Base-by-base conservation (phyloP, 2,888 invertebrate species). In the Kryphioiulus occultus region DNA sequence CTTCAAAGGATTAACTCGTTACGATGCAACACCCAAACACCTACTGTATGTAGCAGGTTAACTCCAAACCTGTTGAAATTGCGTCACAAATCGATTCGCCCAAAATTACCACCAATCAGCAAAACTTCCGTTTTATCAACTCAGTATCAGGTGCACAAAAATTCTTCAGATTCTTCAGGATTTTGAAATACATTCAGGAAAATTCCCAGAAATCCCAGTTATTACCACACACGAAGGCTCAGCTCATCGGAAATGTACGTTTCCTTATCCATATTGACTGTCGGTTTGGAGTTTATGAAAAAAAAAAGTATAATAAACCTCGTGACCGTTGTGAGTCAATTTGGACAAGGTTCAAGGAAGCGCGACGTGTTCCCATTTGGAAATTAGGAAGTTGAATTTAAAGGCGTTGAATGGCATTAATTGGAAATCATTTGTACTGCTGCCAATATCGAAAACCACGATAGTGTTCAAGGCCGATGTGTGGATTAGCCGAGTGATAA, bases 281-380 rank as follows among this genome's bases (percentile, higher is more conserved):
- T 78, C 17, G 30, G 30, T n/a, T 78, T 32, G 15, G 17, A 12
- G 10, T 78, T 30, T 35, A 4, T 35, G 44, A 15, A 44, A 44
- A 0, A 44, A 44, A 9, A 44, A 44, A 4, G 44, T 9, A 44
- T 2, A 53, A 53, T 10, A 53, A 78, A 78, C 30, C 78, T 78
- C 78, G 10, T 78, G 78, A 78, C n/a, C 78, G 15, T 12, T 30
- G 30, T 78, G 78, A 78, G 78, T 78, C 78, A 78, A 26, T 15
- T 3, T 78, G 78, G 78, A 15, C 78, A 78, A 78, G 78, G 78
- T 78, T 78, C 78, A 15, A 78, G 78, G 78, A 78, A 78, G 78
- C 9, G 30, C 30, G 15, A 30, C 78, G 9, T 30, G 78, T 78
- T 78, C 30, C 78, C 78, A 30, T 78, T 15, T 30, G 30, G 15